Percentiles rank a stretch among this genome's conserved stretches.
Evolutionary conservation across 35 echinoderm and acorn worm genomes (phyloP).

Genomic region (Hemicentrotus pulcherrimus): DNA sequence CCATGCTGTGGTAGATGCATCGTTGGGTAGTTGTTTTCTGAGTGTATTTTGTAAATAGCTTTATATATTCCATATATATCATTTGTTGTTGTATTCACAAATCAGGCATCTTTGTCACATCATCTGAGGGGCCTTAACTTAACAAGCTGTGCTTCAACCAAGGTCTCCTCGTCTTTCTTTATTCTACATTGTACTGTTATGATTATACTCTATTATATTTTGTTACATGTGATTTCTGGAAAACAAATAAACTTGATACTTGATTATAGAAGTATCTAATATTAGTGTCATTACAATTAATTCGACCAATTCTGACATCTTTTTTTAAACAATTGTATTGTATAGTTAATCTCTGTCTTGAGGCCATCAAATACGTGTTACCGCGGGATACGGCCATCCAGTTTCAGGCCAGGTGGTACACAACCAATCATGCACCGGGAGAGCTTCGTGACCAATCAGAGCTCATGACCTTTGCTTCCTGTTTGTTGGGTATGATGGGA

Average conservation of each 20-base stretch:
- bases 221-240: too few relatives aligned
- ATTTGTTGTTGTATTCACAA: too few relatives aligned
- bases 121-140: too few relatives aligned
- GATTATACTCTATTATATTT: too few relatives aligned
- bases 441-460: constrained; percentile 71
- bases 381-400: constrained; percentile 75
- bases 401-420: constrained; percentile 85
- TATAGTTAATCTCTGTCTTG: constrained; percentile 82
- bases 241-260: too few relatives aligned
- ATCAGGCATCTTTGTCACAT: too few relatives aligned
- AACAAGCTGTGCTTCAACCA: too few relatives aligned
- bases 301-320: not conserved
- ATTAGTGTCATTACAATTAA: not conserved
- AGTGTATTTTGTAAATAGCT: too few relatives aligned
- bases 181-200: too few relatives aligned
- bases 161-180: too few relatives aligned
- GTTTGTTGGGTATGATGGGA: constrained; percentile 84
- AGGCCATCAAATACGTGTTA: constrained; percentile 85
- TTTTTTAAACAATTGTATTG: constrained; percentile 16
- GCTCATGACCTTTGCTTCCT: constrained; percentile 73
- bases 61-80: too few relatives aligned
- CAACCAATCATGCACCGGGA: constrained; percentile 91
- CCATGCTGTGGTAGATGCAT: not conserved
- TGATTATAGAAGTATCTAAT: not conserved
- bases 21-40: not conserved